Conservation (phyloP, 2,113 vertebrate species). For the Trinectes maculatus region DNA sequence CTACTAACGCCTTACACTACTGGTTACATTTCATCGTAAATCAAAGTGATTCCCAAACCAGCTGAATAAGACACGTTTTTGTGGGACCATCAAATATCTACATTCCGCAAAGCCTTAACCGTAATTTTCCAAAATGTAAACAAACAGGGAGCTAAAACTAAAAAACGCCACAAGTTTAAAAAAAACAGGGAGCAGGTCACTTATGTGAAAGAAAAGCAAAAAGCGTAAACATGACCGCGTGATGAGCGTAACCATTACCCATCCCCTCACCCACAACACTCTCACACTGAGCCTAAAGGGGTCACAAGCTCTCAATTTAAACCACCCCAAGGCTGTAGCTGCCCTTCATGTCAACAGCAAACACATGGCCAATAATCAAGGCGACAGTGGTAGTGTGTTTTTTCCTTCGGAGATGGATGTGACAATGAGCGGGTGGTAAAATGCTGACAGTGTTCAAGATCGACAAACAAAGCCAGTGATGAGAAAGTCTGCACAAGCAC, state of each 20-base stretch:
- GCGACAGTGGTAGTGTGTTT: constrained; percentile 40
- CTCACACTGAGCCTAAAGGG: constrained; percentile 12
- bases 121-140: no score
- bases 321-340: constrained; percentile 4
- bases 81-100: neutral
- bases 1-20: neutral
- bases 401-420: constrained; percentile 14
- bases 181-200: neutral
- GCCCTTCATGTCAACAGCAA: constrained; percentile 22
- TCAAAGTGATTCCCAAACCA: neutral
- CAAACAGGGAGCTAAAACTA: no score
- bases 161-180: neutral
- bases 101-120: neutral
- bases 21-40: neutral
- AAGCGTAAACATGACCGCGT: neutral
- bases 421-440: constrained; percentile 12
- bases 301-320: constrained; percentile 35
- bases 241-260: constrained; percentile 2
- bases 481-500: constrained; percentile 18
- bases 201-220: neutral
- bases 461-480: constrained; percentile 21
- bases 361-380: constrained; percentile 15
- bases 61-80: neutral
- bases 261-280: constrained; percentile 17
- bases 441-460: constrained; percentile 29